Evolutionary conservation across 1,140 invertebrate species (phyloP), one percentile per base, ranked within the genome.

Genomic region (Teleopsis dalmanni): DNA sequence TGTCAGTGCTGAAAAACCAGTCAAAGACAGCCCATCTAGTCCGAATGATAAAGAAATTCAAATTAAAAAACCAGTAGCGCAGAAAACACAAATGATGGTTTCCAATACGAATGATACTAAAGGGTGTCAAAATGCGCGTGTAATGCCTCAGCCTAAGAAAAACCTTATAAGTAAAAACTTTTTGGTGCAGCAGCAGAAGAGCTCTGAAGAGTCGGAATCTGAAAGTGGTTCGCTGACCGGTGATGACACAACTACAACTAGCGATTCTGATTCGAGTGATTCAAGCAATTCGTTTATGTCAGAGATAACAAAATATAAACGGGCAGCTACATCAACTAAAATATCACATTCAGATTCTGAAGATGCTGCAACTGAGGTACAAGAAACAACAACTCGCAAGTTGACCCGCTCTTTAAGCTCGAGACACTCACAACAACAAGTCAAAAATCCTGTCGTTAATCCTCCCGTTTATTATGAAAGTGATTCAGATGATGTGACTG

Each of bases 331-430:
- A 2, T 26, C 41, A 7, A 27, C 25, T 14, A 50, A 45, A 38
- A 31, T 36, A n/a, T 23, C 41, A 7, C 33, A 19, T 31, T 44
- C 42, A 1, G 25, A 45, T 33, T 50, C 48, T 0, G 48, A 46
- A 4, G 22, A 22, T 3, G 33, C 10, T 10, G 16, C 26, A 13
- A 43, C 16, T 43, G 26, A 29, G 4, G 3, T 21, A 3, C 62
- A 66, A 25, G 54, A 54, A 11, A 57, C 55, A 51, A 57, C 70
- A 48, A 68, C 73, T 33, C 59, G 77, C 31, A 79, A 79, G 57
- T 60, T 75, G 9, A 79, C 78, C 0, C 62, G 77, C 27, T 78
- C 76, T 4, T 64, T 76, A 0, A 79, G 72, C 54, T 75, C 74
- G 22, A 52, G 77, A n/a, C 75, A 77, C 47, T 76, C 76, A 3